Evolutionary conservation across 2,888 invertebrate species (phyloP), one percentile per base, ranked within the genome.

Genomic region (Synergus umbraculus): DNA sequence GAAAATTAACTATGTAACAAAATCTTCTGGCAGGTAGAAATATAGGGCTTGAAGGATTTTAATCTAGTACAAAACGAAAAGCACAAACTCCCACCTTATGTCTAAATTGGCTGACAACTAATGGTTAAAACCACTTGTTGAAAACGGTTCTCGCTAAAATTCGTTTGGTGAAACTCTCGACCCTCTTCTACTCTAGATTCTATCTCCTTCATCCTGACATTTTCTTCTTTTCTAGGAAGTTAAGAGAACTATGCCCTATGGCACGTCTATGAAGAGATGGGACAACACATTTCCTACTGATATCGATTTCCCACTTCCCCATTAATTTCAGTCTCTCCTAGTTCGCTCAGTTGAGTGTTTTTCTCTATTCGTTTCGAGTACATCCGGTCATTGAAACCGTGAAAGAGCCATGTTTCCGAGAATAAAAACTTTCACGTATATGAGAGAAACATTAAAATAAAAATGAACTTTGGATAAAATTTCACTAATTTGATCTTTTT

Each of bases 121-220:
- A 73, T 73, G 73, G 73, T 10, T 58, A 15, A n/a, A 73, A 54
- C 73, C 73, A 73, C 73, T 73, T 73, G 73, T 73, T 73, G 73
- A 73, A 54, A 73, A 73, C 15, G 73, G 37, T 54, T 73, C 44
- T 49, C 77, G 4, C 18, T 22, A 64, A 63, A 81, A 76, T 13
- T 7, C 60, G 10, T 60, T 37, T 63, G 15, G 37, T 65, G 76
- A n/a, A 63, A 13, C n/a, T 22, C 64, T 60, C 18, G 64, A 37
- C 77, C 43, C 44, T 18, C 41, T 78, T 58, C 12, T 66, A 54
- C 41, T n/a, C 65, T 49, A 13, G 37, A 9, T 58, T 76, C 41
- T 76, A 66, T 29, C 12, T 22, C 41, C 49, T 54, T 10, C 54
- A 46, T 64, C 13, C 41, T 12, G 60, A 4, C 41, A 43, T 66